Conservation (phyloP, 2,888 invertebrate genomes). For the Odiellus spinosus region DNA sequence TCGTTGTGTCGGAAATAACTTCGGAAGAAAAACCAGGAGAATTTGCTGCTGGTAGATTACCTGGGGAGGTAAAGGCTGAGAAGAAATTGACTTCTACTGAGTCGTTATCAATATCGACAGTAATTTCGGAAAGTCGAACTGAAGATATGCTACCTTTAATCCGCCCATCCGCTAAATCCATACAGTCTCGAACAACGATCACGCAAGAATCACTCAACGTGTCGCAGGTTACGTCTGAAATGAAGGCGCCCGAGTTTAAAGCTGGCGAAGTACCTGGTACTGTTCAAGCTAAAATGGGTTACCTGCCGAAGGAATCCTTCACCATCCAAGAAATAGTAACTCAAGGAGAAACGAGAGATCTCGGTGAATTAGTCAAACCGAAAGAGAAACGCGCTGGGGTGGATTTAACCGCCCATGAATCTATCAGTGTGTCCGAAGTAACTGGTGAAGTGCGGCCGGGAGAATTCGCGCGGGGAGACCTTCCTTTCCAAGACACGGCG, state of each 20-base stretch:
- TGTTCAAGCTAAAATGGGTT: slow-evolving; percentile 36
- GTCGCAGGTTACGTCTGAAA: slow-evolving; percentile 15
- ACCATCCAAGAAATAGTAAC: slow-evolving; percentile 12
- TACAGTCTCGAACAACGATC: slow-evolving; percentile 6
- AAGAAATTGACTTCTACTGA: slow-evolving; percentile 10
- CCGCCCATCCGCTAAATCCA: slow-evolving; percentile 10
- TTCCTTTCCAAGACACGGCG: slow-evolving; percentile 35
- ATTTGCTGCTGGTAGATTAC: slow-evolving; percentile 12
- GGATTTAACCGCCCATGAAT: slow-evolving; percentile 9
- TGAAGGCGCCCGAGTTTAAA: slow-evolving; percentile 14
- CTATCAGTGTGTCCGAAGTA: slow-evolving; percentile 13
- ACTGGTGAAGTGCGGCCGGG: slow-evolving; percentile 14
- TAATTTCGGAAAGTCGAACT: slow-evolving; percentile 9
- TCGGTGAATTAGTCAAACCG: slow-evolving; percentile 6
- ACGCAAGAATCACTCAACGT: slow-evolving; percentile 17
- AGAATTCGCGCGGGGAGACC: slow-evolving; percentile 12
- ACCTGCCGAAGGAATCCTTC: slow-evolving; percentile 35
- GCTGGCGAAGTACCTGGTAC: slow-evolving; percentile 27
- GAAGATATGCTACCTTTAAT: slow-evolving; percentile 7
- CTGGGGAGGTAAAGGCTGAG: slow-evolving; percentile 12
- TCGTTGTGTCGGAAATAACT: slow-evolving; percentile 11
- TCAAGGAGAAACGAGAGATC: slow-evolving; percentile 8
- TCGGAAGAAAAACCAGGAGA: slow-evolving; percentile 13
- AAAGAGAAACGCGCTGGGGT: slow-evolving; percentile 9
- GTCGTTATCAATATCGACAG: slow-evolving; percentile 12